Evolutionary conservation across 1,140 invertebrate species (phyloP).

Genomic region (Zaprionus vittiger): DNA sequence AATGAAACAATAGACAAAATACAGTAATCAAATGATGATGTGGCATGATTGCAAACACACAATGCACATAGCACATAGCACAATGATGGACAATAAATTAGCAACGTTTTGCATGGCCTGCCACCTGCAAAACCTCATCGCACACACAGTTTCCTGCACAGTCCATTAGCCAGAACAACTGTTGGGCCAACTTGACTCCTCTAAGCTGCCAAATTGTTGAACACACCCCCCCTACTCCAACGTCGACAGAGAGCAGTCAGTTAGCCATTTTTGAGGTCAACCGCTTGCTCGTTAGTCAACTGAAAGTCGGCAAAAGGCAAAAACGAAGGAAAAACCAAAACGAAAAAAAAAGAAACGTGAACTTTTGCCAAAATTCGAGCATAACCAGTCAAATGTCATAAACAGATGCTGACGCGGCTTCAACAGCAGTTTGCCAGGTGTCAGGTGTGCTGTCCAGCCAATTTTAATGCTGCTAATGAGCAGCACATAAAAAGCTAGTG

Average conservation of each 20-base stretch:
- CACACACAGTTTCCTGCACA: background rate
- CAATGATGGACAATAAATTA: conserved; percentile 5
- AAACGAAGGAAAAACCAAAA: background rate
- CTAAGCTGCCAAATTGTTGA: conserved; percentile 14
- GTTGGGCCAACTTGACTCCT: conserved; percentile 8
- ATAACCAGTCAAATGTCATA: conserved; percentile 35
- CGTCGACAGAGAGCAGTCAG: conserved; percentile 12
- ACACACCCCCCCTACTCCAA: background rate
- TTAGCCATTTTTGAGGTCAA: conserved; percentile 54
- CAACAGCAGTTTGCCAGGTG: background rate
- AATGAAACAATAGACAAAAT: background rate
- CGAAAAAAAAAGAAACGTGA: background rate
- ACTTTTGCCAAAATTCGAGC: conserved; percentile 13
- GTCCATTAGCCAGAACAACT: conserved; percentile 7
- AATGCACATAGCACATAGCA: background rate
- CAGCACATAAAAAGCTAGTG: background rate
- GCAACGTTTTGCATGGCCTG: conserved; percentile 8
- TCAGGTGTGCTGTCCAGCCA: background rate
- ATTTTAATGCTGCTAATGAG: conserved; percentile 12
- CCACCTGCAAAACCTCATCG: conserved; percentile 1
- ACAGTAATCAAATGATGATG: conserved; percentile 19
- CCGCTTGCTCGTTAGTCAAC: conserved; percentile 50
- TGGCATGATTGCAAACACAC: conserved; percentile 1
- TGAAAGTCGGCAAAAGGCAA: conserved; percentile 33
- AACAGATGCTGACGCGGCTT: conserved; percentile 16